These are phyloP conservation scores for Oppia nitens DNA, from an alignment of 1,140 invertebrate genomes.

Conservation along the genomic window DNA sequence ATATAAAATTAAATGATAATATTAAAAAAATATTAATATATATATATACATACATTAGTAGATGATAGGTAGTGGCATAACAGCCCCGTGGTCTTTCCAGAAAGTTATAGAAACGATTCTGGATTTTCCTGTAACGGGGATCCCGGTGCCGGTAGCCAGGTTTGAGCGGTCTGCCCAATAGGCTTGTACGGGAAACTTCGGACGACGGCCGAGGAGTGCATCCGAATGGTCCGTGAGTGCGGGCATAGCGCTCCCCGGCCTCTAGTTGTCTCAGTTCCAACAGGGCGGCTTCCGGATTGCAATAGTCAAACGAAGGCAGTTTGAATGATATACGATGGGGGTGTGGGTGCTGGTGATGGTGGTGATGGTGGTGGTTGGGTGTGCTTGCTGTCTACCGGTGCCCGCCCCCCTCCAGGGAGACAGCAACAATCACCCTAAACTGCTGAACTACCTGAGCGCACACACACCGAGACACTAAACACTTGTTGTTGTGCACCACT, in stretches of 20 bases:
- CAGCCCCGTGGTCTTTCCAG: conserved; percentile 71
- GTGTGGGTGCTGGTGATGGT: background rate
- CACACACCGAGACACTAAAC: too few relatives aligned
- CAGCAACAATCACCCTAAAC: too few relatives aligned
- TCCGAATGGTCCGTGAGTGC: conserved; percentile 12
- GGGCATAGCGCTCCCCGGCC: conserved; percentile 19
- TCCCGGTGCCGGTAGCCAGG: conserved; percentile 54
- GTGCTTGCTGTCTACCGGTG: too few relatives aligned
- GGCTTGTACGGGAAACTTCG: conserved; percentile 49
- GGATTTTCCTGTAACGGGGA: conserved; percentile 66
- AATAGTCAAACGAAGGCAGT: conserved; percentile 15
- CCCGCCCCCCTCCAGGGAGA: too few relatives aligned
- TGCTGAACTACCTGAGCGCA: too few relatives aligned
- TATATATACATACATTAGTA: conserved; percentile 61
- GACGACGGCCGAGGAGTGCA: conserved; percentile 17
- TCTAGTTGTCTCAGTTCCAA: conserved; percentile 19
- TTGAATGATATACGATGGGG: conserved; percentile 1
- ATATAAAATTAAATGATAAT: conserved; percentile 18
- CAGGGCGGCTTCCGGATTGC: conserved; percentile 15
- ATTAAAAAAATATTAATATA: conserved; percentile 5
- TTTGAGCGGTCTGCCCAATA: conserved; percentile 73
- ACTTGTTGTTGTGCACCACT: too few relatives aligned
- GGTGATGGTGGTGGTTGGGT: background rate
- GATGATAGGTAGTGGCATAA: conserved; percentile 69
- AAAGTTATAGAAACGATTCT: conserved; percentile 82